Base-by-base conservation (phyloP, 2,113 vertebrate genomes). In the Mustelus asterias region DNA sequence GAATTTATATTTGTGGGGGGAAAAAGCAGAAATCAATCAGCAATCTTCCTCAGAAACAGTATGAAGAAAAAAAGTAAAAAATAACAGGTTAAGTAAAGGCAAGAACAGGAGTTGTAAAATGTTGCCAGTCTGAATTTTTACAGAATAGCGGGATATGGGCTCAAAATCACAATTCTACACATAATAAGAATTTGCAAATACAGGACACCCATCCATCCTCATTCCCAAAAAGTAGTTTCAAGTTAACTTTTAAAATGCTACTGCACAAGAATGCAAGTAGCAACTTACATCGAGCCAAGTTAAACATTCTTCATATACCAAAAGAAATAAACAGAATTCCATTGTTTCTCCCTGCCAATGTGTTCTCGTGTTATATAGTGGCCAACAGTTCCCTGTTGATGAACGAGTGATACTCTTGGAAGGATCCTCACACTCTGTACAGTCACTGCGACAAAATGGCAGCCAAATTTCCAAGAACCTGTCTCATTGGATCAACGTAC, bases 401-500 rank as follows among this genome's bases (percentile, higher is more conserved):
- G 80, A 83, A 54, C 8, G 48, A 88, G 20, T 54, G 48, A 24
- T 54, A 48, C 85, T 88, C 44, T 88, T 88, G 44, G 85, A 88
- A 88, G 24, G 85, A 54, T 48, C 44, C 44, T 88, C 85, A 86
- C 83, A 86, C 41, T n/a, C 33, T 78, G 29, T 78, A 13, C 76
- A 78, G 41, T 86, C 41, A 88, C 85, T 88, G 44, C 24, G 24
- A 54, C 24, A 54, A 88, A 88, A 88, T 26, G 20, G 85, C 48
- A 54, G 85, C 85, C 85, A 88, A 88, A 88, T 88, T 88, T 54
- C 48, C 85, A 88, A 67, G 60, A 65, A 65, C n/a, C 63, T 65
- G 67, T 94, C 92, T 20, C 69, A 44, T 94, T 67, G 22, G n/a
- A 44, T 70, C 63, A 69, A 69, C 70, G 65, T 70, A 94, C 20